These are phyloP conservation scores for Chrysolina oricalcia DNA, from an alignment of 2,888 invertebrate species.

Conservation along the genomic window DNA sequence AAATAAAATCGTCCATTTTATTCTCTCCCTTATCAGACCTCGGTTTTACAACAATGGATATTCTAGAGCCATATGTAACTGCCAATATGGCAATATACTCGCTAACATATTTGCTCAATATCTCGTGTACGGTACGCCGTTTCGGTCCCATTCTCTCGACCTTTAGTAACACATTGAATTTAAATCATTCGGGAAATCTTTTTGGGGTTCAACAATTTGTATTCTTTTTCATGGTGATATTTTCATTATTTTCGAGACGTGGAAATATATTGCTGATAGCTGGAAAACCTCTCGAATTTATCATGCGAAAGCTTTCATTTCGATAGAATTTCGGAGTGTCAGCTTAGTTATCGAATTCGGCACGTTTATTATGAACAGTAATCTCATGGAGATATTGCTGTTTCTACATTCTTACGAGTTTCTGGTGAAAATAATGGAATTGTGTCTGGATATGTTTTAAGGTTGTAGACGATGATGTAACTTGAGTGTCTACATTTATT, in stretches of 20 bases:
- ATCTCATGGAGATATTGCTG: background rate
- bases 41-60: constrained; percentile 40
- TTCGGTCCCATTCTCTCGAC: constrained; percentile 38
- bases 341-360: background rate
- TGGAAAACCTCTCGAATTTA: background rate
- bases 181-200: constrained; percentile 44
- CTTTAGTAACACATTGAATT: constrained; percentile 48
- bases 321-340: background rate
- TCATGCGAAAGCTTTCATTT: background rate
- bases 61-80: constrained; percentile 48
- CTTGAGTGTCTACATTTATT: too few relatives aligned
- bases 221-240: constrained; percentile 31
- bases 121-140: constrained; percentile 40
- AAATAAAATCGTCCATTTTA: constrained; percentile 16
- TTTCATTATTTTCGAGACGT: constrained; percentile 15
- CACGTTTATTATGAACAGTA: background rate
- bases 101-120: constrained; percentile 50
- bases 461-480: too few relatives aligned
- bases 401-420: background rate
- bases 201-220: constrained; percentile 38
- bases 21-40: constrained; percentile 32
- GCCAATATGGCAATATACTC: constrained; percentile 48
- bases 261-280: background rate
- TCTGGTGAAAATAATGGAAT: too few relatives aligned
- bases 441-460: too few relatives aligned